These are phyloP conservation scores for Baronia brevicornis DNA, from an alignment of 2,888 invertebrate genomes.

Conservation along the genomic window DNA sequence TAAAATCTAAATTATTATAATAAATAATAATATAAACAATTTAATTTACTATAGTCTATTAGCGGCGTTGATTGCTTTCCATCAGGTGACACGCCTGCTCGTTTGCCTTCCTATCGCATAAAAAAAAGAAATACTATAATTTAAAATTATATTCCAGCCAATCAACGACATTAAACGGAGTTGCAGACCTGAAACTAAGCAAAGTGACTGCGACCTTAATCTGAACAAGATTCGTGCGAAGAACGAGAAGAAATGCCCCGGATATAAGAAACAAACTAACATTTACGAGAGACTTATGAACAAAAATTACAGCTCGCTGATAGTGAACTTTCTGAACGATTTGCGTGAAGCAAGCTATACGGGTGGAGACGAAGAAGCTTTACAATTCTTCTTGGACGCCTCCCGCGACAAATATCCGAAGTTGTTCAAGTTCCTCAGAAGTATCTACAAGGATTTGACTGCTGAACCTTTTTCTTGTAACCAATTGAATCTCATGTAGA, in stretches of 20 bases:
- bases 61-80: too few relatives aligned
- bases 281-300: not conserved
- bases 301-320: not conserved
- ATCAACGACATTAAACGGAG: slow-evolving; percentile 2
- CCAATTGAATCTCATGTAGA: slow-evolving; percentile 1
- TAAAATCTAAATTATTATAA: too few relatives aligned
- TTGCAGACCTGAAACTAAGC: slow-evolving; percentile 1
- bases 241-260: slow-evolving; percentile 1
- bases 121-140: not conserved
- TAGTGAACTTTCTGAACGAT: not conserved
- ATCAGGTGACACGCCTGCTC: not conserved
- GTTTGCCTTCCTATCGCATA: slow-evolving; percentile 1
- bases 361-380: not conserved
- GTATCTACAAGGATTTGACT: not conserved
- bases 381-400: not conserved
- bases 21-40: too few relatives aligned
- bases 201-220: not conserved
- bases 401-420: not conserved
- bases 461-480: not conserved
- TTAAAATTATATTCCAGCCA: slow-evolving; percentile 1
- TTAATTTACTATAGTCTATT: too few relatives aligned
- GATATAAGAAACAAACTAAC: slow-evolving; percentile 1
- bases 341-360: not conserved
- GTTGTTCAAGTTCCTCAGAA: not conserved
- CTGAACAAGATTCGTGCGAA: not conserved